Conservation (phyloP, 2,888 invertebrate species). For the Halocaridina rubra region DNA sequence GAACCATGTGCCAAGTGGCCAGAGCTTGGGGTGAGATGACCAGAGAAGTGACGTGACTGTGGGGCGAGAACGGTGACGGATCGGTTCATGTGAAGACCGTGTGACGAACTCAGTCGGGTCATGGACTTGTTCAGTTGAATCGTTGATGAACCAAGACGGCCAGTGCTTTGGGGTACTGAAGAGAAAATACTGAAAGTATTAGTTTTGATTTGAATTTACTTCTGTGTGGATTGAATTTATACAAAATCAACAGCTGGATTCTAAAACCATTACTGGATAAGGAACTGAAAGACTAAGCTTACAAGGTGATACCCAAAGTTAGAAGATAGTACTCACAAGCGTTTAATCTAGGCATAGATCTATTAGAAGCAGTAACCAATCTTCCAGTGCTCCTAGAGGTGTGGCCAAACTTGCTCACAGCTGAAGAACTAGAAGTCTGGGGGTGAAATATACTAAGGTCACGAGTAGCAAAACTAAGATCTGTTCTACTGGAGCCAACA, state of each 20-base stretch:
- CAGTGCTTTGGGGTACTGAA: conserved; percentile 65
- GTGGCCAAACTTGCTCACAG: conserved; percentile 53
- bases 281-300: too few relatives aligned
- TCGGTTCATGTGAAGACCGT: conserved; percentile 70
- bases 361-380: conserved; percentile 73
- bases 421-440: conserved; percentile 15
- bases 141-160: conserved; percentile 65
- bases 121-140: conserved; percentile 69
- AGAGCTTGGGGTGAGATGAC: conserved; percentile 50
- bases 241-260: too few relatives aligned
- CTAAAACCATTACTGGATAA: too few relatives aligned
- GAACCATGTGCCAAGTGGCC: conserved; percentile 23
- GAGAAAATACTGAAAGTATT: too few relatives aligned
- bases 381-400: conserved; percentile 77
- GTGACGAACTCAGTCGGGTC: conserved; percentile 83
- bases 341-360: conserved; percentile 84
- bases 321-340: conserved; percentile 72
- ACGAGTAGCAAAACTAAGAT: conserved; percentile 27
- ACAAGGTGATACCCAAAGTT: too few relatives aligned
- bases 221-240: too few relatives aligned
- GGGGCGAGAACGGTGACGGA: conserved; percentile 57
- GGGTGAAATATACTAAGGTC: conserved; percentile 56
- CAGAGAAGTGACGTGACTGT: conserved; percentile 55
- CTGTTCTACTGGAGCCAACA: conserved; percentile 35
- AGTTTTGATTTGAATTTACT: too few relatives aligned